These are phyloP conservation scores for Brachyhypopomus occidentalis DNA, from an alignment of 2,113 vertebrate species.

Conservation along the genomic window DNA sequence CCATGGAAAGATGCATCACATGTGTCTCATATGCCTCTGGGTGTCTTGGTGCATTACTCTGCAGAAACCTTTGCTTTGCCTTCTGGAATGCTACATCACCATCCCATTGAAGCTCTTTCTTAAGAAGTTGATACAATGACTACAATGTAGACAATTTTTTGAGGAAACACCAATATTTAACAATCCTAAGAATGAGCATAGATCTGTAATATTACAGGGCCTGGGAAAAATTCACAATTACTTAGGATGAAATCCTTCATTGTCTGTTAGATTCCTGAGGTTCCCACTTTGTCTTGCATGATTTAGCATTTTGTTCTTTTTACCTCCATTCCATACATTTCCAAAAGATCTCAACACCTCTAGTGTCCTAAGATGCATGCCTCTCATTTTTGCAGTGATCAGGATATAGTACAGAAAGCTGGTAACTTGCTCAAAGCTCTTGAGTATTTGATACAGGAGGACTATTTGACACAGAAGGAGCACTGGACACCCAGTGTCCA, in stretches of 20 bases:
- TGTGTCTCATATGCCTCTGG: too few species aligned
- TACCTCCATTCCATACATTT: constrained; percentile 16
- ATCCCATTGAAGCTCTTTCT: too few species aligned
- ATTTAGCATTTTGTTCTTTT: constrained; percentile 26
- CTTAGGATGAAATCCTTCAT: constrained; percentile 19
- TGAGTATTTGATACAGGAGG: constrained; percentile 40
- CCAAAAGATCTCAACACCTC: constrained; percentile 21
- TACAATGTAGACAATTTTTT: too few species aligned
- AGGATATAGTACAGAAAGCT: constrained; percentile 44
- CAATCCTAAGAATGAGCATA: constrained; percentile 21
- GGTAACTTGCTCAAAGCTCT: constrained; percentile 20
- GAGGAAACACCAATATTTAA: too few species aligned
- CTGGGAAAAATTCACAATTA: constrained; percentile 2
- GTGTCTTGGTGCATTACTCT: too few species aligned
- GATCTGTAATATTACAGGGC: neutral
- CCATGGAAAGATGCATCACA: too few species aligned
- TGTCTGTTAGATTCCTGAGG: constrained; percentile 39
- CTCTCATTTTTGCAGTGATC: constrained; percentile 23
- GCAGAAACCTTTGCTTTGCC: too few species aligned
- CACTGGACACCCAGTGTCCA: too few species aligned
- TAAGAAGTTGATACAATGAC: too few species aligned
- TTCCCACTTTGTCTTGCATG: constrained; percentile 8
- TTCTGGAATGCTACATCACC: too few species aligned
- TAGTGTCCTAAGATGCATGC: constrained; percentile 31
- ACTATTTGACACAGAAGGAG: neutral